Base-by-base conservation (phyloP, 2,888 invertebrate genomes). In the Phaedon cochleariae region DNA sequence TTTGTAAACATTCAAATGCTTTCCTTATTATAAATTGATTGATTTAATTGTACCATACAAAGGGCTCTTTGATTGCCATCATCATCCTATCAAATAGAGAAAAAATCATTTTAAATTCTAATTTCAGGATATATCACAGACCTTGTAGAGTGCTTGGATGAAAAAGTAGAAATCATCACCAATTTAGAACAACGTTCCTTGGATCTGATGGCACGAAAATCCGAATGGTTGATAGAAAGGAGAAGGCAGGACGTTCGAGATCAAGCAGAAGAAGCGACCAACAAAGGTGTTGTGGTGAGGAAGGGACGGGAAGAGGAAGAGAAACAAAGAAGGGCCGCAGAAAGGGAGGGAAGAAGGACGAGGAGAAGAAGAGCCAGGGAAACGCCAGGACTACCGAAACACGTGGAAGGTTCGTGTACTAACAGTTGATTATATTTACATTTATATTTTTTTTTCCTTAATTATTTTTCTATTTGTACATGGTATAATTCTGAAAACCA, bases 131-230 rank as follows among this genome's bases (percentile, higher is more conserved):
- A 96, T 88, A 90, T 97, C 81, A 93, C 93, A 75, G 97, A 98
- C 89, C 91, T 98, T 84, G 91, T 98, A 82, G 98, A 98, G 87
- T 98, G 98, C 86, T 88, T 98, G 78, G 95, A 97, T 84, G 96
- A 97, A 86, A 98, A 98, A 92, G 95, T 97, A 18, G 81, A 79
- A 12, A 80, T 88, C 65, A 90, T 97, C 77, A 88, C 90, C 70
- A 89, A 89, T 65, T 83, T 98, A 79, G 97, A 97, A 83, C 89
- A 91, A 69, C 89, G 92, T 18, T 90, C 94, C 79, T 80, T 93
- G 77, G 87, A 89, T 68, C 81, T 95, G 70, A 89, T 92, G 79
- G 87, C 89, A 0, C 88, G 90, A 62, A 89, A 92, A 75, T 89
- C 93, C 37, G 89, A 88, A 67, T 92, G 92, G 83, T 84, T 97